phyloP scores from a whole-genome alignment of 2,113 vertebrate genomes.

The Lycocorax pyrrhopterus region DNA sequence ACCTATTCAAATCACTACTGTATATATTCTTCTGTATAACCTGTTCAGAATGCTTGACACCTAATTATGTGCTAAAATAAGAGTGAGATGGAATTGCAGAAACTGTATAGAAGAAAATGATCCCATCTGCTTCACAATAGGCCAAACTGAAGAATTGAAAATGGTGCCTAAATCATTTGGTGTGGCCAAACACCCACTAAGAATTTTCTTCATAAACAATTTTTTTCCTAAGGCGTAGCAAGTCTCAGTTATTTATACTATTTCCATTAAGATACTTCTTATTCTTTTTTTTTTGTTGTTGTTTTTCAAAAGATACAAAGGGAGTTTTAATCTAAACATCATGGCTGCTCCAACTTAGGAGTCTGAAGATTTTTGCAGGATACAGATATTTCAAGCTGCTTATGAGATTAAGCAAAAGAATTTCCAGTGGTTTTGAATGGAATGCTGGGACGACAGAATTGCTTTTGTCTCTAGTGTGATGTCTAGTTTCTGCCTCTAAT shows the following conservation, averaged over 20 bases:
- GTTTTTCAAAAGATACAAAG: background rate
- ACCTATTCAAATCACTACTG: background rate
- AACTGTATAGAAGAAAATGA: conserved; percentile 10
- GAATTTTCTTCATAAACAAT: background rate
- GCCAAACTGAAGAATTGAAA: background rate
- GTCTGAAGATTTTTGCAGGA: background rate
- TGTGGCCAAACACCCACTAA: background rate
- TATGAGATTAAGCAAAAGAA: conserved; percentile 11
- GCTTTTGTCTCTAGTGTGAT: background rate
- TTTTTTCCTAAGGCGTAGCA: background rate
- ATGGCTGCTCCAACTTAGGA: background rate
- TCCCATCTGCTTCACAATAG: background rate
- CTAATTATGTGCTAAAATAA: conserved; percentile 41
- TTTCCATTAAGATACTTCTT: background rate
- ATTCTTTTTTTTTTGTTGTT: background rate
- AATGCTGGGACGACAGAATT: background rate
- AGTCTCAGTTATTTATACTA: background rate
- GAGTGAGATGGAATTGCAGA: conserved; percentile 6
- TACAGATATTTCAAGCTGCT: background rate
- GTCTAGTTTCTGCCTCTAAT: background rate
- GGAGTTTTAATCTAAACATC: background rate
- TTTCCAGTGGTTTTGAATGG: background rate
- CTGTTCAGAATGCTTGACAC: background rate
- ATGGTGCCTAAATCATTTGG: background rate
- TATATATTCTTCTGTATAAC: background rate